phyloP scores from a whole-genome alignment of 1,140 invertebrate species.

The Calliphora vicina region DNA sequence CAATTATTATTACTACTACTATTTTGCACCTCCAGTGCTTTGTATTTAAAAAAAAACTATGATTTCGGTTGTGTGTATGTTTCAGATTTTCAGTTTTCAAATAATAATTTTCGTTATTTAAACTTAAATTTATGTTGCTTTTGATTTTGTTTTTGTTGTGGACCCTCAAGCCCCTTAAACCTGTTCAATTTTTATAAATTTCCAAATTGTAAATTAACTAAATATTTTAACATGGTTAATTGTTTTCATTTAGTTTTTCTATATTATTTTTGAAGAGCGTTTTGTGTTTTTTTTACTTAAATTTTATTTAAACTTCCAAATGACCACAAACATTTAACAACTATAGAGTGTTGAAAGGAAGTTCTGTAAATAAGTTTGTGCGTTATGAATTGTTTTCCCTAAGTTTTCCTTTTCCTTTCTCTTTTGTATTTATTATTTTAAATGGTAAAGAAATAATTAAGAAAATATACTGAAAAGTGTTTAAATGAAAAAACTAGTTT shows the following conservation, averaged over 20 bases:
- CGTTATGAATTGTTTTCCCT: constrained; percentile 48
- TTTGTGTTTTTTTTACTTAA: background rate
- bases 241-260: background rate
- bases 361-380: constrained; percentile 60
- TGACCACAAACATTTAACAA: background rate
- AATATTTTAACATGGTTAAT: background rate
- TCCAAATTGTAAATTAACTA: background rate
- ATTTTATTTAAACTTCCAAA: background rate
- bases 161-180: background rate
- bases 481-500: background rate
- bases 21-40: constrained; percentile 21
- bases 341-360: background rate
- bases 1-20: background rate
- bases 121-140: background rate
- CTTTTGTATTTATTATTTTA: background rate
- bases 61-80: constrained; percentile 28
- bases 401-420: too few relatives aligned
- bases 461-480: background rate
- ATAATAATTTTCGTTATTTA: background rate
- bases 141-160: background rate
- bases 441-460: background rate
- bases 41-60: background rate
- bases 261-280: background rate
- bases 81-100: background rate
- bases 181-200: background rate